Base-by-base conservation (phyloP, 2,797 vertebrate genomes). In the Acipenser ruthenus region DNA sequence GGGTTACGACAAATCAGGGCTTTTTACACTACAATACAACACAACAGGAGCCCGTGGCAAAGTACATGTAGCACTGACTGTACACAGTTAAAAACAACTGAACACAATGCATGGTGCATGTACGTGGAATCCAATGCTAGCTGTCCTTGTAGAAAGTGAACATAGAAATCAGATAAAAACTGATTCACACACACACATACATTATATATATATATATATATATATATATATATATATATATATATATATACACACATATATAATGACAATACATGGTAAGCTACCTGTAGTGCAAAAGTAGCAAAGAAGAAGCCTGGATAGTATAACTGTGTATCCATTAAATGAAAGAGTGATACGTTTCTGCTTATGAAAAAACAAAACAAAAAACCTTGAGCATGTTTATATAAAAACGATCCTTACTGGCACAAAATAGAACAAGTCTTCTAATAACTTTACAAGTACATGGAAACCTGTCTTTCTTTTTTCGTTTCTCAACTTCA, bases 21-120 rank as follows among this genome's bases (percentile, higher is more conserved):
- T 37, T 37, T 78, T 67, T 77, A 87, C 84, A 91, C 91, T 92
- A 95, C 92, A 92, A 89, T 83, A 93, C 86, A 84, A 86, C 92
- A 95, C 93, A 93, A 93, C 90, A 83, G 88, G 82, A 88, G 88
- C 86, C 81, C 86, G 89, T 88, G 79, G 83, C 85, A 86, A 88
- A 89, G 83, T 86, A 89, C 88, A 92, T 89, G 84, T 88, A 89
- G 88, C 88, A 90, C 91, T 93, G 91, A 90, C 91, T 93, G 91
- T 94, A 95, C 91, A 95, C 88, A 85, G 89, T 90, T 92, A 93
- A 94, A 93, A 93, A 93, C 89, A 90, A 85, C 81, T 90, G 90
- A 87, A 87, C 77, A 87, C 83, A 86, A 85, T 84, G 84, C 88
- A 92, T 84, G 85, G 90, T 86, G 90, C 92, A 93, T 93, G 90